Evolutionary conservation across 1,140 invertebrate species (phyloP).

Genomic region (Ridgeia piscesae): DNA sequence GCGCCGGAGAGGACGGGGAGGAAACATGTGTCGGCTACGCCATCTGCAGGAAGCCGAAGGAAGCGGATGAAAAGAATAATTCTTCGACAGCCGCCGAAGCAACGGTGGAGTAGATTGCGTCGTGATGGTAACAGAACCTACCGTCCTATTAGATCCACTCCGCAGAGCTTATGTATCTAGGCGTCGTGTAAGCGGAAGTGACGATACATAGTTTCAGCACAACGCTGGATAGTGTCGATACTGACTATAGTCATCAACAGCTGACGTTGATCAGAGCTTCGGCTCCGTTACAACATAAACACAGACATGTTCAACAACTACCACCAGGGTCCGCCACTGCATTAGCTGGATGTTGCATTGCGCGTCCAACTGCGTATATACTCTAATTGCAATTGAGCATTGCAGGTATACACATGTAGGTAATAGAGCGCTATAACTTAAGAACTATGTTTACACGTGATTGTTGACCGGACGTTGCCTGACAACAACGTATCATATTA

Average conservation of each 20-base stretch:
- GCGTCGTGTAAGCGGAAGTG: neutral
- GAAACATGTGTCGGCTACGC: neutral
- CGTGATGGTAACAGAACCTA: neutral
- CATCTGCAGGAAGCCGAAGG: neutral
- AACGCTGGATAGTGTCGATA: neutral
- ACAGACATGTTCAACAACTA: neutral
- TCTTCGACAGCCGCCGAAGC: neutral
- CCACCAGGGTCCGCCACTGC: neutral
- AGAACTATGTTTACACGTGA: neutral
- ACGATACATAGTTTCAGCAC: neutral
- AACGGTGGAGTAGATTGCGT: neutral
- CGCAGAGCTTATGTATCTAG: neutral
- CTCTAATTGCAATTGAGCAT: neutral
- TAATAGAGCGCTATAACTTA: neutral
- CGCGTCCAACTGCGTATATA: neutral
- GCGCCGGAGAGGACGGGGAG: neutral
- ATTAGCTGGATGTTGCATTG: neutral
- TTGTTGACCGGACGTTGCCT: neutral
- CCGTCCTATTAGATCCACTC: neutral
- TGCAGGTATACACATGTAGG: neutral
- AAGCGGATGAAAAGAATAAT: neutral
- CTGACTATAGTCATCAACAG: neutral
- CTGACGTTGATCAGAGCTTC: no score
- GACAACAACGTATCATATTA: neutral
- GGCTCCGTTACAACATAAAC: neutral